Conservation (phyloP, 2,888 invertebrate genomes). For the Neelides folsomi region DNA sequence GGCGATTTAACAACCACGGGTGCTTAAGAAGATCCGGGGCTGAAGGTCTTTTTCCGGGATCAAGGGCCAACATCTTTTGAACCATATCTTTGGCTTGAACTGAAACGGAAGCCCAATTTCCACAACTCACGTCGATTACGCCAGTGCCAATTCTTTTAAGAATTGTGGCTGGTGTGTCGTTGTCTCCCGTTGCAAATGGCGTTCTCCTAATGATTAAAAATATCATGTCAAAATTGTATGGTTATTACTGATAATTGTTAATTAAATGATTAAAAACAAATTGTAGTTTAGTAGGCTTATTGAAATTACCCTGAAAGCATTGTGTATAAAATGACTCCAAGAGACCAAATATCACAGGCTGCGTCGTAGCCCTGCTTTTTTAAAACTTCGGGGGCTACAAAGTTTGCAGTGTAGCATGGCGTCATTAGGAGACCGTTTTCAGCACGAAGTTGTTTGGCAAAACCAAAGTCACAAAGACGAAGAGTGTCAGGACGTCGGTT, state of each 20-base stretch:
- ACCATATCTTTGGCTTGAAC: constrained; percentile 68
- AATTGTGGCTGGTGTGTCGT: constrained; percentile 73
- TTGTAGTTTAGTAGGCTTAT: neutral
- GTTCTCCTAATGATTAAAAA: constrained; percentile 43
- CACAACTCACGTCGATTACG: constrained; percentile 53
- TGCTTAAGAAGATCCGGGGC: constrained; percentile 74
- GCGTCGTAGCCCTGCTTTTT: constrained; percentile 96
- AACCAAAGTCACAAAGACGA: constrained; percentile 93
- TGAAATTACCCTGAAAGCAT: constrained; percentile 71
- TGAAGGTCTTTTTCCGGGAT: constrained; percentile 76
- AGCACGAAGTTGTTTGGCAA: constrained; percentile 90
- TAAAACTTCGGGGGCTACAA: constrained; percentile 92
- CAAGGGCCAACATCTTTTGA: constrained; percentile 83
- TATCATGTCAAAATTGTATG: neutral
- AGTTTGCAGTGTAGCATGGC: constrained; percentile 98
- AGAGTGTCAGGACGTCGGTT: constrained; percentile 65
- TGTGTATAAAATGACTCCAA: constrained; percentile 90
- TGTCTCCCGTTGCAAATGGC: constrained; percentile 55
- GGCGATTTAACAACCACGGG: constrained; percentile 64
- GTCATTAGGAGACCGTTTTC: constrained; percentile 98
- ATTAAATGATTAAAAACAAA: constrained; percentile 4
- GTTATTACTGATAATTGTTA: constrained; percentile 2
- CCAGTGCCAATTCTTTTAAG: constrained; percentile 85
- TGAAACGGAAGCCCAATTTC: constrained; percentile 73
- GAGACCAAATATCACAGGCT: constrained; percentile 97